Evolutionary conservation across 2,113 vertebrate species (phyloP), one percentile per base, ranked within the genome.

Genomic region (Loxodonta africana): DNA sequence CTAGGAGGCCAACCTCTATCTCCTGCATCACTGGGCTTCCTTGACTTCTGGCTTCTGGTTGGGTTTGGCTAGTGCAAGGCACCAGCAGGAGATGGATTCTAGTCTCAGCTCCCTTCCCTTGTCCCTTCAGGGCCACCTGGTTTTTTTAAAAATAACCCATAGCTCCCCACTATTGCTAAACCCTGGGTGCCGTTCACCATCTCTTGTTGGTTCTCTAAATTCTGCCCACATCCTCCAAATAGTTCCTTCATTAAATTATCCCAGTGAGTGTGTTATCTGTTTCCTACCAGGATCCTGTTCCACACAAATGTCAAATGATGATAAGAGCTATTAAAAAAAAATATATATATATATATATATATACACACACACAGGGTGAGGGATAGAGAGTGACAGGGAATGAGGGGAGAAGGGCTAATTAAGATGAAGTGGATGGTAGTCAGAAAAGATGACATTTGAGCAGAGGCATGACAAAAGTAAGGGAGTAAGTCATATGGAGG

Each of bases 231-330:
- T 82, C 60, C 88, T 95, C 81, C 8, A 77, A 92, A 81, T 20
- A 80, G 48, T 97, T 71, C n/a, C 73, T 81, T 97, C 33, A 78
- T 82, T 81, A 82, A 94, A 90, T 96, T 80, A 80, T 7, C 60
- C n/a, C 90, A 91, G 6, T 25, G 6, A 85, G 25, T 62, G 18
- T 93, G 81, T n/a, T 82, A 88, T 96, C 82, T 96, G 30, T 86
- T 95, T 96, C 67, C 78, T 96, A 87, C 44, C 23, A 82, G n/a
- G 21, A 91, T 67, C 86, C 71, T 53, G 44, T 94, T 90, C 69
- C 33, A 67, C 53, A 89, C 62, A 89, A 95, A 74, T 65, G 76
- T 71, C 69, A 85, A 93, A 91, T 62, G 51, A 89, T 62, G 46
- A 90, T 63, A 82, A 71, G n/a, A 26, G 1, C 3, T 69, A 84